phyloP scores from a whole-genome alignment of 2,797 vertebrate genomes.

The Dromococcyx pavoninus region DNA sequence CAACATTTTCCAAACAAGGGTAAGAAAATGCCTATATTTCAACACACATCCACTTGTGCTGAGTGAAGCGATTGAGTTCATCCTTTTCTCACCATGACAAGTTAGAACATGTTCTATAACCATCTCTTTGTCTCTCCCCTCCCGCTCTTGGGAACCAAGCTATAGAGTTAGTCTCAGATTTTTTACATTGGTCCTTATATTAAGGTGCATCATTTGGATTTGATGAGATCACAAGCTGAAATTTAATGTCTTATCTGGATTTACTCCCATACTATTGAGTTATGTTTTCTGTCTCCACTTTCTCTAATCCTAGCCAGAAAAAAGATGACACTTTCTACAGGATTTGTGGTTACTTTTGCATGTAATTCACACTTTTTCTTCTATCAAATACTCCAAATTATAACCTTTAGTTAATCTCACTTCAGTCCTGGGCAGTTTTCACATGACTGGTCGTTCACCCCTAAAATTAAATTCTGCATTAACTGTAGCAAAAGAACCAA shows the following conservation, averaged over 20 bases:
- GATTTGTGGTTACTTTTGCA: background rate
- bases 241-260: background rate
- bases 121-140: no score
- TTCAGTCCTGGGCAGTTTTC: background rate
- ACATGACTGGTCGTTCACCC: background rate
- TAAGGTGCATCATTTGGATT: background rate
- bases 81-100: no score
- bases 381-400: background rate
- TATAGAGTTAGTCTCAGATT: no score
- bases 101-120: no score
- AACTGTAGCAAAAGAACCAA: background rate
- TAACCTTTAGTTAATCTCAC: background rate
- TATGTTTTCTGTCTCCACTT: background rate
- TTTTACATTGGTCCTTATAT: background rate
- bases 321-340: background rate
- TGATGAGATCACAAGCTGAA: background rate
- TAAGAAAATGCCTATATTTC: no score
- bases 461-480: background rate
- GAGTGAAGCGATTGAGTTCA: no score
- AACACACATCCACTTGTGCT: no score
- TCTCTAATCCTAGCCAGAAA: background rate
- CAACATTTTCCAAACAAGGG: no score
- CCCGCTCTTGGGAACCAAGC: no score
- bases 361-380: background rate
- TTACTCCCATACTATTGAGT: background rate